These are phyloP conservation scores for Bugula neritina DNA, from an alignment of 2,888 invertebrate genomes.

Conservation along the genomic window DNA sequence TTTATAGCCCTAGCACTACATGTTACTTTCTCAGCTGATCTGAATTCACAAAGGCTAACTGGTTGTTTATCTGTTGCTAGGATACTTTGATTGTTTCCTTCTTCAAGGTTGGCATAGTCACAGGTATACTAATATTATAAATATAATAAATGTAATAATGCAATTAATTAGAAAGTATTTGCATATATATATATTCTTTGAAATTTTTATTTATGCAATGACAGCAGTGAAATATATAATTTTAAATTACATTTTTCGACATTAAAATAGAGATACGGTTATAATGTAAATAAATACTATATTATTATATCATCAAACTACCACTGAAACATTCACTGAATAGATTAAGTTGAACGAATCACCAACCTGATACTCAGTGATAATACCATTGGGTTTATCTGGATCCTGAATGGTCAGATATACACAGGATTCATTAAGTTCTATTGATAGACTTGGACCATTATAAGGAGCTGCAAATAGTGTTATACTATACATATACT, in stretches of 20 bases:
- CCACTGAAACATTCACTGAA: too few relatives aligned
- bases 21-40: background rate
- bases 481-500: too few relatives aligned
- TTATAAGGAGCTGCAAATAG: background rate
- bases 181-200: too few relatives aligned
- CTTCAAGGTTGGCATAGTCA: background rate
- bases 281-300: too few relatives aligned
- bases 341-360: background rate
- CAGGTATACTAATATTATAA: too few relatives aligned
- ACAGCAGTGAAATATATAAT: too few relatives aligned
- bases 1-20: background rate
- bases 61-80: background rate
- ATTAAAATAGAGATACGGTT: too few relatives aligned
- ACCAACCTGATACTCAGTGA: background rate
- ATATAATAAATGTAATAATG: too few relatives aligned
- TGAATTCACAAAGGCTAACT: background rate
- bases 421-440: background rate
- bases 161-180: too few relatives aligned
- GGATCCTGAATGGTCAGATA: background rate
- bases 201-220: too few relatives aligned
- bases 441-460: background rate
- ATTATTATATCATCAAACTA: too few relatives aligned
- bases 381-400: background rate
- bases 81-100: background rate
- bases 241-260: too few relatives aligned